Conservation (phyloP, 2,888 invertebrate genomes). For the Abrostola tripartita region DNA sequence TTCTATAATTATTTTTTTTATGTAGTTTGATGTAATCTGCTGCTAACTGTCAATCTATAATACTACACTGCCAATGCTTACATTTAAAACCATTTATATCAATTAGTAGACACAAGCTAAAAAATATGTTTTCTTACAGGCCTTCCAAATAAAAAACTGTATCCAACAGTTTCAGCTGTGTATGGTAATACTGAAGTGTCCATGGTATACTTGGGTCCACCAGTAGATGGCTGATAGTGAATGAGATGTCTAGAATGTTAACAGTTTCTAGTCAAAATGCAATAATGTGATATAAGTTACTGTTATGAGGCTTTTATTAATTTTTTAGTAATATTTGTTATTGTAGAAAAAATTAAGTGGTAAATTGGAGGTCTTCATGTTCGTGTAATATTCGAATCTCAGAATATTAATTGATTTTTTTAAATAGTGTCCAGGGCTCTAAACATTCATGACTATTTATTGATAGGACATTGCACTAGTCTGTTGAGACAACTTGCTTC, state of each 20-base stretch:
- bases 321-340: constrained; percentile 10
- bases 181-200: constrained; percentile 99
- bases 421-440: not conserved
- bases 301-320: constrained; percentile 43
- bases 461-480: too few species aligned
- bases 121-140: constrained; percentile 85
- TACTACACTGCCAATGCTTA: too few species aligned
- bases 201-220: constrained; percentile 99
- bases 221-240: constrained; percentile 95
- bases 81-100: not conserved
- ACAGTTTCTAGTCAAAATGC: constrained; percentile 66
- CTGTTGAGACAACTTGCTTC: too few species aligned
- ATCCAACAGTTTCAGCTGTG: constrained; percentile 98
- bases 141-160: constrained; percentile 97
- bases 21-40: too few species aligned
- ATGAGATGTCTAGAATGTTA: constrained; percentile 53
- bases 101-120: too few species aligned
- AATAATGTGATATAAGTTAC: constrained; percentile 64
- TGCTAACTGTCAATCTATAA: too few species aligned
- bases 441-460: not conserved
- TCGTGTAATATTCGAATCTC: not conserved
- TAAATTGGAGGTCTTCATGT: constrained; percentile 1
- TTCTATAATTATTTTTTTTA: too few species aligned
- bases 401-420: too few species aligned
- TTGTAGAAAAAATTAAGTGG: constrained; percentile 8